These are phyloP conservation scores for Otocyon megalotis DNA, from an alignment of 2,113 vertebrate species.

Conservation along the genomic window DNA sequence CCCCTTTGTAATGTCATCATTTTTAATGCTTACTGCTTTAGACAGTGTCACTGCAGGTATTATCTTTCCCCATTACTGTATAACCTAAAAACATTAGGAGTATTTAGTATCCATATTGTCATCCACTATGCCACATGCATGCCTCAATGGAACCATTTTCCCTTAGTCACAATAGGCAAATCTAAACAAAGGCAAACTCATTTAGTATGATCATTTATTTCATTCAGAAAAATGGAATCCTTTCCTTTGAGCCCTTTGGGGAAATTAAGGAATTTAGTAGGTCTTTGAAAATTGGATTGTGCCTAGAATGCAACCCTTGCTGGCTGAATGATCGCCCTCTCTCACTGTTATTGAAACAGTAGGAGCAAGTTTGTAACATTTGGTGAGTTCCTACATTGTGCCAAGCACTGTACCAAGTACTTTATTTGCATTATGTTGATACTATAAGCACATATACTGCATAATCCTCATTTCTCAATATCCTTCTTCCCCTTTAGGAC, in stretches of 20 bases:
- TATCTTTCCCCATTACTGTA: background rate
- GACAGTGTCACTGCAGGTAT: background rate
- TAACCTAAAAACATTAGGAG: background rate
- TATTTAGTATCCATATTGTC: slow-evolving; percentile 1
- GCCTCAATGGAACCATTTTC: background rate
- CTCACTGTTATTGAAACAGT: background rate
- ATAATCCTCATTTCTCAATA: background rate
- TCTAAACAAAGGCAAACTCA: slow-evolving; percentile 2
- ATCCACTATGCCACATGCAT: background rate
- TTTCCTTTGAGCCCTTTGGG: background rate
- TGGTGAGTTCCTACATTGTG: background rate
- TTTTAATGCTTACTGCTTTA: slow-evolving; percentile 7
- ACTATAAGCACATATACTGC: no score
- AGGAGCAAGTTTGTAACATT: background rate
- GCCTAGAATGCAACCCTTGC: background rate
- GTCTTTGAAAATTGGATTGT: background rate
- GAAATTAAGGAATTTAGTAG: background rate
- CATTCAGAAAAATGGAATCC: background rate
- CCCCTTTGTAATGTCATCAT: slow-evolving; percentile 1
- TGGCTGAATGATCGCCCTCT: background rate
- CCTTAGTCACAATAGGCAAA: background rate
- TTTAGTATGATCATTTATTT: background rate
- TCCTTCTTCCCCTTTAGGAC: background rate
- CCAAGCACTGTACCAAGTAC: background rate
- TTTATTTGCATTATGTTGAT: background rate